Conservation (phyloP, 2,888 invertebrate species). For the Auanema sp. region DNA sequence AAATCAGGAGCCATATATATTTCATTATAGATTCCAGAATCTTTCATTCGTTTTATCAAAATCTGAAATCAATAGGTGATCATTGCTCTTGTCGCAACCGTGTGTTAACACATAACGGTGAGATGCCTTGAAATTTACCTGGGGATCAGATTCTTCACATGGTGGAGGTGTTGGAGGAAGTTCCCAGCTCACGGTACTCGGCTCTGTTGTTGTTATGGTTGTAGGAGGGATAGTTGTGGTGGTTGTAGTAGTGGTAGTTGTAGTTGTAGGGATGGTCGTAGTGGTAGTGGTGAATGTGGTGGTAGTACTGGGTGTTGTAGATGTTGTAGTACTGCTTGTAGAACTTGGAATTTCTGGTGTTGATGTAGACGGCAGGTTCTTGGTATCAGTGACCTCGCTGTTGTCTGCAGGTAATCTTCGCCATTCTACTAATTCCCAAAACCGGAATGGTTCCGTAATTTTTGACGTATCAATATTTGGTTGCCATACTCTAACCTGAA, state of each 20-base stretch:
- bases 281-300: slow-evolving; percentile 27
- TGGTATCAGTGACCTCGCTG: no score
- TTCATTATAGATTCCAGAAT: slow-evolving; percentile 38
- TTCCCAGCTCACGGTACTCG: slow-evolving; percentile 3
- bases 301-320: slow-evolving; percentile 21
- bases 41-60: slow-evolving; percentile 24
- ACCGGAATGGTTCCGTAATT: slow-evolving; percentile 29
- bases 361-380: no score
- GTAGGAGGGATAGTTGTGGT: slow-evolving; percentile 2
- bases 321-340: slow-evolving; percentile 23
- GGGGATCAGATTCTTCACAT: slow-evolving; percentile 38
- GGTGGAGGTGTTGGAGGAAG: slow-evolving; percentile 13
- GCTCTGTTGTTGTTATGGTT: slow-evolving; percentile 22
- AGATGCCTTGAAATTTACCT: slow-evolving; percentile 12
- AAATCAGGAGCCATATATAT: slow-evolving; percentile 49
- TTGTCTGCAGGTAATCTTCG: slow-evolving; percentile 3
- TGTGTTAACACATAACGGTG: not conserved
- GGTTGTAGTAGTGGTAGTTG: slow-evolving; percentile 14
- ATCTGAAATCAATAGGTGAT: slow-evolving; percentile 1
- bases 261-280: slow-evolving; percentile 18
- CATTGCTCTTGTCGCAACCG: not conserved
- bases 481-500: slow-evolving; percentile 21
- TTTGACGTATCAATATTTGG: slow-evolving; percentile 19
- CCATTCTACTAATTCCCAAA: slow-evolving; percentile 44
- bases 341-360: slow-evolving; percentile 9